Evolutionary conservation across 2,113 vertebrate genomes (phyloP).

Genomic region (Gobio gobio): DNA sequence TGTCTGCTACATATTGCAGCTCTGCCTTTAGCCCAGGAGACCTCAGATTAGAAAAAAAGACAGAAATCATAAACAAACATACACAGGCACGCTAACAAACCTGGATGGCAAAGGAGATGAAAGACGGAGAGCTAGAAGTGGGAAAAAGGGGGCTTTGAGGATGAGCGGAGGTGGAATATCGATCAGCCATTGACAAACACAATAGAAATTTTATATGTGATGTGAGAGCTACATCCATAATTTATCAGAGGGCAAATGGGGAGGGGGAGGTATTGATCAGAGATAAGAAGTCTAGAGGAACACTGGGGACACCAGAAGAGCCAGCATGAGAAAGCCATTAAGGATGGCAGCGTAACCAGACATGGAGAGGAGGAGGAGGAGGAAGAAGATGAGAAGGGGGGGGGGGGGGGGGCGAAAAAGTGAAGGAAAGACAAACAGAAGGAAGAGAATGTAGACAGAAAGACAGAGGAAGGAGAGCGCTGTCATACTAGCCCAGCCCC

Average conservation of each 20-base stretch:
- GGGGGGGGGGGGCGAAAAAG: constrained; percentile 34
- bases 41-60: constrained; percentile 61
- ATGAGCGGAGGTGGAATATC: constrained; percentile 84
- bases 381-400: constrained; percentile 63
- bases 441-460: constrained; percentile 29
- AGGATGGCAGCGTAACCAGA: constrained; percentile 87
- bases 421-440: constrained; percentile 38
- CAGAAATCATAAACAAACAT: constrained; percentile 71
- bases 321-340: constrained; percentile 91
- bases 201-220: constrained; percentile 93
- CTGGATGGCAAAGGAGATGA: constrained; percentile 67
- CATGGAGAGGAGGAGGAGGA: constrained; percentile 71
- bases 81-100: constrained; percentile 27
- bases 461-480: constrained; percentile 42
- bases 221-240: constrained; percentile 90
- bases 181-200: constrained; percentile 91
- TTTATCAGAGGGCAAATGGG: constrained; percentile 90
- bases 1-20: constrained; percentile 54
- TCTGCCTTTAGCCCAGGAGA: constrained; percentile 61
- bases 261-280: constrained; percentile 86
- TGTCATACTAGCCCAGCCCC: constrained; percentile 58
- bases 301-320: constrained; percentile 61
- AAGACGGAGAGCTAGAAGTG: constrained; percentile 48
- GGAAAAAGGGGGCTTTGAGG: constrained; percentile 76
- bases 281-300: constrained; percentile 79